These are phyloP conservation scores for Drosophila kohkoa DNA, from an alignment of 1,140 invertebrate species.

Conservation along the genomic window DNA sequence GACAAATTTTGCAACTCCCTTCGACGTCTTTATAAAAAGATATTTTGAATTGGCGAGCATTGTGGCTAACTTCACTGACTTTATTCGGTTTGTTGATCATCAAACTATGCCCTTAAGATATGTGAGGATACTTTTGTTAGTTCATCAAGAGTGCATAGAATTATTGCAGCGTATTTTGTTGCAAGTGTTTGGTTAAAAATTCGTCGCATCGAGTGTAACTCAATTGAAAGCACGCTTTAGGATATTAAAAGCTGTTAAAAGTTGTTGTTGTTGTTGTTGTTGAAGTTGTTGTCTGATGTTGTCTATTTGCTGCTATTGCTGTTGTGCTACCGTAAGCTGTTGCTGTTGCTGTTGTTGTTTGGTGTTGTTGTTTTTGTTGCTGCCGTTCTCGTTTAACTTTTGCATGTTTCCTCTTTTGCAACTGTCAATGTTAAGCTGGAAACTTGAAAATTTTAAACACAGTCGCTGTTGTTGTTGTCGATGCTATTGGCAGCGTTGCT, in stretches of 20 bases:
- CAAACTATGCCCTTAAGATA: not conserved
- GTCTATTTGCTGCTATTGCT: conserved; percentile 19
- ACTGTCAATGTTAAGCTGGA: conserved; percentile 76
- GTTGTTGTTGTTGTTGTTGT: conserved; percentile 8
- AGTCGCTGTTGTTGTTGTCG: conserved; percentile 28
- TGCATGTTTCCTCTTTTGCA: conserved; percentile 71
- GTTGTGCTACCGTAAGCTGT: conserved; percentile 59
- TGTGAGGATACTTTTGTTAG: not conserved
- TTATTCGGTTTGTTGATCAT: no score
- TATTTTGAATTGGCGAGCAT: no score
- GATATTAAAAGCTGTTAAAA: conserved; percentile 29
- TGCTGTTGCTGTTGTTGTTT: conserved; percentile 14
- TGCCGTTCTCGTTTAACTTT: conserved; percentile 62
- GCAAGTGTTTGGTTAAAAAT: not conserved
- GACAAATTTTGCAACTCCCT: no score
- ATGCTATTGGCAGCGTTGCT: conserved; percentile 13
- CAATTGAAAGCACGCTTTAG: conserved; percentile 10
- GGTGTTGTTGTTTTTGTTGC: conserved; percentile 25
- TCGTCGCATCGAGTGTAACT: not conserved
- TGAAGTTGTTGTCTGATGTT: not conserved
- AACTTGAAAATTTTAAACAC: conserved; percentile 61
- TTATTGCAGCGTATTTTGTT: not conserved
- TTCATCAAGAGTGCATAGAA: not conserved
- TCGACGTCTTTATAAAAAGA: no score
- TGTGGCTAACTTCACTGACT: no score